Evolutionary conservation across 2,888 invertebrate genomes (phyloP), one percentile per base, ranked within the genome.

Genomic region (Anagyrus pseudococci): DNA sequence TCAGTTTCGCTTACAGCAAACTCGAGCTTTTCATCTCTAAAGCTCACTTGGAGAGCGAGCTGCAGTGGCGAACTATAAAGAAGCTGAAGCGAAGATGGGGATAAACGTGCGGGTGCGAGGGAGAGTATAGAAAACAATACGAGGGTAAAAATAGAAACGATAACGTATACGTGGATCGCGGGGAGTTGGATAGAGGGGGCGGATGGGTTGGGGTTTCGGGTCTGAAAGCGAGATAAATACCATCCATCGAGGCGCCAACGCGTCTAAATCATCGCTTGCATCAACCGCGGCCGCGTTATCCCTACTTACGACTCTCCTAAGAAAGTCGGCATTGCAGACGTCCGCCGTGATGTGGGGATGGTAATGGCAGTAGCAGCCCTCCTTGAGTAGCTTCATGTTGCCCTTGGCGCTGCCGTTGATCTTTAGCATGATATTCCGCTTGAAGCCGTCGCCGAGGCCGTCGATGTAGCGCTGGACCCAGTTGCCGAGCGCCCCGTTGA

Each of bases 331-430:
- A 79, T 94, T 94, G 84, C 94, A 95, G 73, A 91, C 90, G 80
- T 92, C 92, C 60, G 93, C 90, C 44, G 92, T 90, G 67, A 91
- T 89, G 75, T 93, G 90, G 89, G 92, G 93, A 82, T 94, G 93
- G 73, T 90, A 87, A 80, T 94, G 93, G 70, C 79, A 80, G 69
- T 81, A 79, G 63, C 79, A 80, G 64, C 77, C 78, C 72, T 78
- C 80, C 74, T 80, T 78, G 19, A 80, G 67, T 3, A 81, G 72
- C 74, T 76, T 80, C 78, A 79, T 78, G 68, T 80, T 80, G 68
- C 74, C 77, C 69, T 76, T 76, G 17, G 77, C 75, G 22, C 76
- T 76, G 1, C 79, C 79, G 73, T 80, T 79, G 58, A 80, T 79
- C 70, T 77, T 79, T 70, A 73, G 75, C 77, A 80, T 79, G 72